A percentile compares a stretch with the other conserved stretches of the same genome.
Conservation (phyloP, 2,113 vertebrate species). For the Micromys minutus region DNA sequence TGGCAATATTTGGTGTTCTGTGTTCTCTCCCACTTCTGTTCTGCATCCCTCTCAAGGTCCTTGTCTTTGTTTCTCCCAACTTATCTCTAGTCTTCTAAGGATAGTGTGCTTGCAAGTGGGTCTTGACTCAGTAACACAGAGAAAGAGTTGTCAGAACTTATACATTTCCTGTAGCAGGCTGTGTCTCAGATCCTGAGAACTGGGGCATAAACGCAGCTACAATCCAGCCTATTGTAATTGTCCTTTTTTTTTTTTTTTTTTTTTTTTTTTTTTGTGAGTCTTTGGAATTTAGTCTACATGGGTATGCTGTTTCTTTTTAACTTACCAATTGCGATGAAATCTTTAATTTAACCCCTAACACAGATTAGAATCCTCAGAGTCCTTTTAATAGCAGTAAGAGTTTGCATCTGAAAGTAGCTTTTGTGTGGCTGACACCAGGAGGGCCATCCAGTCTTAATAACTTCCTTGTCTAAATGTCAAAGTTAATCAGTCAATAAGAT, state of each 20-base stretch:
- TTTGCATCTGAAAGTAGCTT: constrained; percentile 14
- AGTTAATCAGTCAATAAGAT: constrained; percentile 38
- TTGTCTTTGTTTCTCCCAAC: background rate
- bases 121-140: background rate
- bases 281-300: background rate
- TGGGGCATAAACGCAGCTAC: too few species aligned
- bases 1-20: background rate
- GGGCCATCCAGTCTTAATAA: background rate
- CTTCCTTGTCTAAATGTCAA: constrained; percentile 46
- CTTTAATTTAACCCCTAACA: constrained; percentile 5
- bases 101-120: background rate
- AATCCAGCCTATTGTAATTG: background rate
- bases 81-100: background rate
- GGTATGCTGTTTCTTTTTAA: background rate
- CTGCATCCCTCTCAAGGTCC: background rate
- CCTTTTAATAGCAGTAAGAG: background rate
- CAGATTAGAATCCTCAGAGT: constrained; percentile 44
- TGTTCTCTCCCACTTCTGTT: background rate
- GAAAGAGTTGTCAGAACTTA: background rate
- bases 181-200: background rate
- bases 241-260: too few species aligned
- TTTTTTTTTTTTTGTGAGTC: background rate
- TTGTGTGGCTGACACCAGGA: constrained; percentile 50
- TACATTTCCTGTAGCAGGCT: background rate
- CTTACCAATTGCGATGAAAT: background rate